Evolutionary conservation across 2,888 invertebrate species (phyloP).

Genomic region (Ethmia dodecea): DNA sequence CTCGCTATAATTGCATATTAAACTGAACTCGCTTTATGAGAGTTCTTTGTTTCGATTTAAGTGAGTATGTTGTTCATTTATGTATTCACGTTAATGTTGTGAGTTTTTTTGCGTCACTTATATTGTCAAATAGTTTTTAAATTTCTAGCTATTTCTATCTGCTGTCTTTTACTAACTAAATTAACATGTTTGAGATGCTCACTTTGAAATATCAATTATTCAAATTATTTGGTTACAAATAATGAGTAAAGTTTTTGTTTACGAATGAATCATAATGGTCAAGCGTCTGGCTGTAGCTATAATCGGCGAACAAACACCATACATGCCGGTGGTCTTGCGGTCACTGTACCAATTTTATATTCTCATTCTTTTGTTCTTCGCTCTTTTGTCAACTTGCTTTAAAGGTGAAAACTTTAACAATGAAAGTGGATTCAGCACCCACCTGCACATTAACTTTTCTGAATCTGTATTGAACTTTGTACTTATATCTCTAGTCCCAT

Average conservation of each 20-base stretch:
- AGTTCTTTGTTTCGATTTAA: conserved; percentile 19
- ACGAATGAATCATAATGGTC: no score
- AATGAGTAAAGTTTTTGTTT: no score
- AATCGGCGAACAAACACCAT: conserved; percentile 29
- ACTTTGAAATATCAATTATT: no score
- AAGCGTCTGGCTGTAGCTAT: conserved; percentile 22
- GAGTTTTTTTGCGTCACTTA: no score
- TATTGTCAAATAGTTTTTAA: no score
- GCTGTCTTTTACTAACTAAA: no score
- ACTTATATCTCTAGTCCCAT: not conserved
- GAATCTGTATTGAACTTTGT: not conserved
- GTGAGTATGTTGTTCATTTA: no score
- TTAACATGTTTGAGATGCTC: no score
- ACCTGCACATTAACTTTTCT: no score
- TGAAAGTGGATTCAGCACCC: conserved; percentile 20
- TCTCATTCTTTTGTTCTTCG: conserved; percentile 29
- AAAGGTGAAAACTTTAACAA: conserved; percentile 20
- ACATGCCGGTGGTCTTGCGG: conserved; percentile 29
- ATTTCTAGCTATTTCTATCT: no score
- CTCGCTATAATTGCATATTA: conserved; percentile 37
- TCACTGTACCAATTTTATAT: conserved; percentile 40
- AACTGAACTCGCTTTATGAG: conserved; percentile 23
- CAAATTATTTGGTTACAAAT: no score
- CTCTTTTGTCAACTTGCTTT: conserved; percentile 26
- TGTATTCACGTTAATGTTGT: no score